Evolutionary conservation across 2,888 invertebrate genomes (phyloP).

Genomic region (Lathronympha strigana): DNA sequence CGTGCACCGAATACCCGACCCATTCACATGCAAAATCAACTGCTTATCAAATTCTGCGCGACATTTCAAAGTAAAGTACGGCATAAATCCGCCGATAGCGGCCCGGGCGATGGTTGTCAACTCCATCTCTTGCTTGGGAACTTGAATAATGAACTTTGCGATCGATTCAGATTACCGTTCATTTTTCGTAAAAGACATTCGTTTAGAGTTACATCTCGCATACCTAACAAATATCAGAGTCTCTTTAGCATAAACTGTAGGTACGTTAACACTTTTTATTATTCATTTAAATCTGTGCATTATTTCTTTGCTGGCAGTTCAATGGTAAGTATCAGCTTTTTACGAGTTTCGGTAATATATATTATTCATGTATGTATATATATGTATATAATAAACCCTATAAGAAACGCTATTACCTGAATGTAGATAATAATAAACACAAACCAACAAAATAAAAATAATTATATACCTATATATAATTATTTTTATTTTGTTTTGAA

Average conservation of each 20-base stretch:
- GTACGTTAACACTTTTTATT: background rate
- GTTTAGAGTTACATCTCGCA: constrained; percentile 1
- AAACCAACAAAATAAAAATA: too few species aligned
- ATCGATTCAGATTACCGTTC: constrained; percentile 43
- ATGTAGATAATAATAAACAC: too few species aligned
- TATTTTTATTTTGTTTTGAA: too few species aligned
- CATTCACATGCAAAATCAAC: constrained; percentile 78
- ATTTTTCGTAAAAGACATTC: constrained; percentile 29
- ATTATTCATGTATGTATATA: too few species aligned
- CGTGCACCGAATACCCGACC: constrained; percentile 72
- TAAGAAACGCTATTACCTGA: too few species aligned
- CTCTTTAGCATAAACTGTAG: background rate
- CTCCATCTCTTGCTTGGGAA: constrained; percentile 47
- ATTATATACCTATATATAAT: too few species aligned
- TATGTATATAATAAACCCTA: too few species aligned
- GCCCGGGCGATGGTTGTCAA: constrained; percentile 48
- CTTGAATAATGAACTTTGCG: constrained; percentile 51
- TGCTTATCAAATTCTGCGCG: constrained; percentile 62
- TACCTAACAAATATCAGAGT: background rate
- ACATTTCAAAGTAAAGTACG: constrained; percentile 57
- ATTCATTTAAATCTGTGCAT: background rate
- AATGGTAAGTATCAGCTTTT: too few species aligned
- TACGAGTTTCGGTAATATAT: too few species aligned
- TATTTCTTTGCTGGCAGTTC: too few species aligned
- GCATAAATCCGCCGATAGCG: constrained; percentile 58